Percentiles rank a stretch among this genome's conserved stretches.
Conservation (phyloP, 30 jellyfish, hydroid and myxozoan species). For the Chironex yamaguchii region DNA sequence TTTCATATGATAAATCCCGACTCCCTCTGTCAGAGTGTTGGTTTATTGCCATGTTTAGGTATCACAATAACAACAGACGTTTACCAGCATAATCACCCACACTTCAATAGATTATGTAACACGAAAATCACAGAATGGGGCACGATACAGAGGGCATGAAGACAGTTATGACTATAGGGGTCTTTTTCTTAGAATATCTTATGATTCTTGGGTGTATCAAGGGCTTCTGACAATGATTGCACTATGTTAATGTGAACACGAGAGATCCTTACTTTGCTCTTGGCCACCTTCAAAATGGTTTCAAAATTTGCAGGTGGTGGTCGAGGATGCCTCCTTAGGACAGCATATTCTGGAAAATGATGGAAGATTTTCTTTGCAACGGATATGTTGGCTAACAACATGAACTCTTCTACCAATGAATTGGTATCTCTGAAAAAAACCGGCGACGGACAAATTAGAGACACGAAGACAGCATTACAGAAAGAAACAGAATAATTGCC, state of each 20-base stretch:
- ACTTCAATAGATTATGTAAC: too few species aligned
- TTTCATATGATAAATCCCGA: too few species aligned
- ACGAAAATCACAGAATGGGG: too few species aligned
- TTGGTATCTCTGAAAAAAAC: constrained; percentile 88
- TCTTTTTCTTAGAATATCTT: not conserved
- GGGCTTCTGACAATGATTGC: not conserved
- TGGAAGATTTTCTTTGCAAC: constrained; percentile 94
- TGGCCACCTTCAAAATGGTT: constrained; percentile 85
- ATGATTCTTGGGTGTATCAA: not conserved
- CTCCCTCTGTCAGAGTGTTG: too few species aligned
- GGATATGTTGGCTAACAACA: constrained; percentile 97
- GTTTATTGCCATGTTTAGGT: too few species aligned
- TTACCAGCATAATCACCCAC: too few species aligned
- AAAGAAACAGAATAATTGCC: too few species aligned
- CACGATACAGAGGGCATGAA: not conserved
- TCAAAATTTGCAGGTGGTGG: constrained; percentile 94
- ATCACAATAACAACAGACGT: too few species aligned
- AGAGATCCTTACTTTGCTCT: constrained; percentile 72
- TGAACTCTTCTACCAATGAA: constrained; percentile 96
- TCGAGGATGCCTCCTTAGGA: constrained; percentile 88
- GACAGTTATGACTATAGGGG: not conserved
- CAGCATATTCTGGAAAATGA: constrained; percentile 94
- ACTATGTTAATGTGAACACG: not conserved
- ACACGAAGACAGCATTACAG: too few species aligned
- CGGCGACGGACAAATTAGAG: too few species aligned